Evolutionary conservation across 2,113 vertebrate species (phyloP), one percentile per base, ranked within the genome.

Genomic region (Myocastor coypus): DNA sequence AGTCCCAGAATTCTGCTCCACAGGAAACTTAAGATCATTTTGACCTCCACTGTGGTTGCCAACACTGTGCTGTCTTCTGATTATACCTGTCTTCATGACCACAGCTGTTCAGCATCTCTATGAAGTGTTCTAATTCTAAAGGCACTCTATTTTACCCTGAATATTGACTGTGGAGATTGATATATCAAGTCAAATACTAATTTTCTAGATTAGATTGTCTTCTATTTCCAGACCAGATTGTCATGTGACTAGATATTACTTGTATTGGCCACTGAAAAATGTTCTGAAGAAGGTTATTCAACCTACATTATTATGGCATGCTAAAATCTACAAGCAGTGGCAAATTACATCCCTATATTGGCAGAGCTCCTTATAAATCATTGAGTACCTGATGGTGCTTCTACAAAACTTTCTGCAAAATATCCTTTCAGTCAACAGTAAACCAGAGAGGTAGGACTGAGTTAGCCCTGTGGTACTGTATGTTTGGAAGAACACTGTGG

Each of bases 401-500:
- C 98, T 99, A 57, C 98, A 98, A 19, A 99, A 98, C 96, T 99
- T 99, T 96, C 91, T 99, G 89, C 93, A 99, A 99, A 30, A 99
- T 99, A 12, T 99, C 99, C 99, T 99, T 97, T 98, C 12, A 99
- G 99, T 85, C 98, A 99, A 57, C 99, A 99, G 64, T 99, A 99
- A 91, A 99, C 99, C 0, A 98, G 99, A 91, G 98, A 97, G 0
- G 94, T 99, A 98, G 99, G 99, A 13, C 98, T 99, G 97, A 99
- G 99, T 95, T 97, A 99, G 1, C 99, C 99, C 97, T 99, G 99
- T 0, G 99, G 99, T 96, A 99, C 99, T 2, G 98, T 99, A 28
- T 99, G 99, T 98, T 99, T 99, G 97, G 99, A 99, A 89, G 99
- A 99, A 94, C 99, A 99, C n/a, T 99, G 99, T 30, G 99, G 99